Base-by-base conservation (phyloP, 2,113 vertebrate species). In the Lepidiolamprologus cunningtoni region DNA sequence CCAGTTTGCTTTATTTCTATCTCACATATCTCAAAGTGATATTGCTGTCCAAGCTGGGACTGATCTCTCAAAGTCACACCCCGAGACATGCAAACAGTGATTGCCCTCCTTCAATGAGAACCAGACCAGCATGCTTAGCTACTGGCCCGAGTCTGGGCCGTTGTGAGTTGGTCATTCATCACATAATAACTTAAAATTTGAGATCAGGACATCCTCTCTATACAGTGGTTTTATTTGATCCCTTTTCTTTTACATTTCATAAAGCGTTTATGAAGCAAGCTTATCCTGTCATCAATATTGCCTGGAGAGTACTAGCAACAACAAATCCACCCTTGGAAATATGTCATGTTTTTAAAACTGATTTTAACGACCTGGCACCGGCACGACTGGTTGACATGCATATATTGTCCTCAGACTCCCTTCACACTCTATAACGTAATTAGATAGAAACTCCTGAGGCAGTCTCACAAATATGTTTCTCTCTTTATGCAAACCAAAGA, bases 351-450 rank as follows among this genome's bases (percentile, higher is more conserved):
- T 79, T 73, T 83, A 52, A 86, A 82, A 66, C 17, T 33, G 85
- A 42, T 83, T 91, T 92, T 88, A 91, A 92, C 61, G 80, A 91
- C 53, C 78, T 94, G 92, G 86, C 83, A 92, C 31, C 4, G 1
- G 40, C 47, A 47, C 11, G 33, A 79, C 45, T 14, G 42, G 85
- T 91, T 87, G 81, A 68, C 87, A 87, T 88, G 63, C 83, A 87
- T 55, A 28, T 21, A 83, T 88, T 89, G 88, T 92, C 84, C 66
- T 84, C 40, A 79, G 85, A 82, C 47, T 82, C 73, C 71, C 83
- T 81, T 76, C 53, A 61, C 40, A 71, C 76, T 87, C 21, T 86
- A 78, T 80, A 45, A 50, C 28, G 81, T 90, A 86, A 87, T 86
- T 73, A 78, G 31, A 90, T 35, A 57, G 54, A 42, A 87, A 80